Conservation (phyloP, 2,113 vertebrate species). For the Merops nubicus region DNA sequence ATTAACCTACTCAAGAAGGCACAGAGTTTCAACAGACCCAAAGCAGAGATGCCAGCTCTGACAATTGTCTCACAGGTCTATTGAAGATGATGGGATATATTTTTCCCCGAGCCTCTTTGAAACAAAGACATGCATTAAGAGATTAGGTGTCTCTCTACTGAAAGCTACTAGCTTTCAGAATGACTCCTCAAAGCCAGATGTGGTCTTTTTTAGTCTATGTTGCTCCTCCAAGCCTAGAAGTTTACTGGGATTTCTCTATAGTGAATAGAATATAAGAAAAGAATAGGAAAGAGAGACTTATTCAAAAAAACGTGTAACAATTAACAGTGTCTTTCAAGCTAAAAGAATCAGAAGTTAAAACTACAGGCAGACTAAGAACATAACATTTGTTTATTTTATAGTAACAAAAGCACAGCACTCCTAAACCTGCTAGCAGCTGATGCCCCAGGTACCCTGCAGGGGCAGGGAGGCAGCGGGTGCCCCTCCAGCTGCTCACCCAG, state of each 20-base stretch:
- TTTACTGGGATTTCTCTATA: background rate
- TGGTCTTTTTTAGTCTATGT: background rate
- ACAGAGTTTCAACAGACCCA: background rate
- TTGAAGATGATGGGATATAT: background rate
- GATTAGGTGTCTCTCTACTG: background rate
- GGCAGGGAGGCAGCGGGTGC: background rate
- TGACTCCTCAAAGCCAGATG: background rate
- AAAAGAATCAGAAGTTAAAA: background rate
- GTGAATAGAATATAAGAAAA: background rate
- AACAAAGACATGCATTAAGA: background rate
- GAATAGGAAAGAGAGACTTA: background rate
- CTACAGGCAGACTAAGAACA: background rate
- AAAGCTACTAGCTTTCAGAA: background rate
- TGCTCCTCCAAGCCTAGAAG: background rate
- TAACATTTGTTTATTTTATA: background rate
- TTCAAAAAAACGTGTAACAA: background rate
- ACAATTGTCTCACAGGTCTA: background rate
- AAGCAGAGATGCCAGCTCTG: background rate
- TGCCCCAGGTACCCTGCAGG: no score
- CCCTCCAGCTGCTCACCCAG: background rate
- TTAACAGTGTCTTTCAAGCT: background rate
- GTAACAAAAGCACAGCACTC: conserved; percentile 11
- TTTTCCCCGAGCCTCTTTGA: background rate
- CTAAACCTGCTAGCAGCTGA: conserved; percentile 8
- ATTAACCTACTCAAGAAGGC: background rate